phyloP scores from a whole-genome alignment of 64 coral and sea anemone genomes.

The Montipora efflorescens region DNA sequence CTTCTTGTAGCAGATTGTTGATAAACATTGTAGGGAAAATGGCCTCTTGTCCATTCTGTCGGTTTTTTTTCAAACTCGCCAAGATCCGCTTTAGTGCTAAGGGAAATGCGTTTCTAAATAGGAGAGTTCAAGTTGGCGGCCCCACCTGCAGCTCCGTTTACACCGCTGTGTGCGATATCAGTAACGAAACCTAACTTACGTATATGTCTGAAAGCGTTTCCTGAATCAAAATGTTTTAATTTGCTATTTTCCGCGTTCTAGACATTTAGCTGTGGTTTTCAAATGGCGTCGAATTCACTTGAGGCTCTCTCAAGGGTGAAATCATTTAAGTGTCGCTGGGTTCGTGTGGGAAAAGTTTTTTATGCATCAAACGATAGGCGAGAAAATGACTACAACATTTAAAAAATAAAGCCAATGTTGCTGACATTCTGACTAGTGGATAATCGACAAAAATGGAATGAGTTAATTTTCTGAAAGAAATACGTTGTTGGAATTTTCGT shows the following conservation, averaged over 20 bases:
- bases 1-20: too few relatives aligned
- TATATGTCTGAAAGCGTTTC: not conserved
- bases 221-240: not conserved
- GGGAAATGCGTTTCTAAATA: too few relatives aligned
- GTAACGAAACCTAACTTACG: not conserved
- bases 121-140: too few relatives aligned
- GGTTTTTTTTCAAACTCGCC: too few relatives aligned
- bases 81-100: too few relatives aligned
- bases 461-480: not conserved
- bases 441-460: not conserved
- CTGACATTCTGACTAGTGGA: not conserved
- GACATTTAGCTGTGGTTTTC: not conserved
- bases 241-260: not conserved
- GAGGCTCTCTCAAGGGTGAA: slow-evolving; percentile 14
- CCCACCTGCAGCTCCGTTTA: not conserved
- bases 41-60: too few relatives aligned
- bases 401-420: not conserved
- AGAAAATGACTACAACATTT: not conserved
- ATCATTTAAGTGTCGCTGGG: not conserved
- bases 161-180: not conserved
- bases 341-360: slow-evolving; percentile 34
- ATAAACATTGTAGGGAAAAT: too few relatives aligned
- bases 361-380: not conserved
- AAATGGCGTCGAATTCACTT: not conserved
- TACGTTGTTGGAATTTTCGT: not conserved